Evolutionary conservation across 2,113 vertebrate genomes (phyloP).

Genomic region (Cromileptes altivelis): DNA sequence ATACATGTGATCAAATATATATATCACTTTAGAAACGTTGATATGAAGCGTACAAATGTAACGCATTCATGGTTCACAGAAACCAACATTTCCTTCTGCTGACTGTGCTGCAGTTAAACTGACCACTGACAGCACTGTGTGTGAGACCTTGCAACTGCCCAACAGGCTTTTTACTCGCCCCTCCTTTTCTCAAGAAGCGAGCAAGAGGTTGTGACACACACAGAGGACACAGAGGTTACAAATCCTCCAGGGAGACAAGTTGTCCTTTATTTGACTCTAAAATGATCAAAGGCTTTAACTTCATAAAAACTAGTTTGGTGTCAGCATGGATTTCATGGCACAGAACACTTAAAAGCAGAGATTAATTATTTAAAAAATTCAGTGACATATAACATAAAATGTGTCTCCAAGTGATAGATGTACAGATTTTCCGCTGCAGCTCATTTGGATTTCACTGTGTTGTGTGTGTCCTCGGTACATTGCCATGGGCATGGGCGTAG

Average conservation of each 20-base stretch:
- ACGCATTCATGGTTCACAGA: too few relatives aligned
- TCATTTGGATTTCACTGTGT: conserved; percentile 25
- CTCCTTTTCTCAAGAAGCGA: conserved; percentile 2
- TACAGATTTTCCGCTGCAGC: conserved; percentile 33
- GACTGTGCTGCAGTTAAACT: too few relatives aligned
- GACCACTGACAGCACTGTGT: background rate
- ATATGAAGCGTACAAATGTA: too few relatives aligned
- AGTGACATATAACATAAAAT: background rate
- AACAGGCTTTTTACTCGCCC: background rate
- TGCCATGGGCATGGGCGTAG: conserved; percentile 51
- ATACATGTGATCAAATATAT: too few relatives aligned
- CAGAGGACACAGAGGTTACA: conserved; percentile 5
- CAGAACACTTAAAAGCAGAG: background rate
- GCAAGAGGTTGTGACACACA: conserved; percentile 46
- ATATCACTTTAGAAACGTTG: too few relatives aligned
- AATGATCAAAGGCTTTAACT: background rate
- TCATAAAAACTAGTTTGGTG: background rate
- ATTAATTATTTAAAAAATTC: background rate
- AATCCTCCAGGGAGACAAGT: background rate
- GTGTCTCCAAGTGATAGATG: conserved; percentile 17
- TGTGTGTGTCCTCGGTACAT: conserved; percentile 19
- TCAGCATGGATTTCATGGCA: conserved; percentile 1
- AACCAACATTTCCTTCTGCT: too few relatives aligned
- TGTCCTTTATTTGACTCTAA: background rate
- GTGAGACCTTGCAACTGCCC: background rate